Evolutionary conservation across 1,140 invertebrate genomes (phyloP), one percentile per base, ranked within the genome.

Genomic region (Amyelois transitella): DNA sequence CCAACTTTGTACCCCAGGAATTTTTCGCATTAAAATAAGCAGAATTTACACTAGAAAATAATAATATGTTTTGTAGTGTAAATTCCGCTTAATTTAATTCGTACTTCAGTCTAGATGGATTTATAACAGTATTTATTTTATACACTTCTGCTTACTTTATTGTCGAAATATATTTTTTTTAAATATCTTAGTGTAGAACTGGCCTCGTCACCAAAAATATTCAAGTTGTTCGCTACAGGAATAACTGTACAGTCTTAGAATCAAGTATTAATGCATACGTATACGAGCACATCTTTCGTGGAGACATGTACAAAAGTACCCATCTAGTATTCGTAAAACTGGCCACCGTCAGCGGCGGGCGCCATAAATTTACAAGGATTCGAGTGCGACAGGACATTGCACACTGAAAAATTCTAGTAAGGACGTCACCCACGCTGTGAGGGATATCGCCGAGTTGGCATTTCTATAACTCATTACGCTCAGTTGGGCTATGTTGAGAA

Each of bases 291-390:
- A 69, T 66, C 59, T 64, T 66, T 57, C 48, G 54, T 44, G 48
- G 53, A 61, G 64, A 69, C 62, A 61, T 67, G 62, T 71, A 75
- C 55, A 64, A 69, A 71, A 63, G 61, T 62, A 53, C 48, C 60
- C 60, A 66, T 62, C 69, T 59, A 58, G 72, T 76, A 76, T 75
- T 72, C 60, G 66, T 68, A 64, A 67, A 79, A 80, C 64, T 78
- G 65, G 75, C 63, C 70, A 72, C 55, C 71, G 73, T 70, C 68
- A 75, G 72, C 64, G 57, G 50, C 54, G 54, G 52, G 58, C 66
- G 73, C 73, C 67, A 83, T 84, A 86, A 86, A 84, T 86, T 83
- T 84, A 61, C 71, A 70, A 75, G 81, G 81, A 86, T 86, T 75
- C 67, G 62, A 60, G 64, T 62, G 69, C 67, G 77, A 86, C 83